Base-by-base conservation (phyloP, 1,140 invertebrate genomes). In the Drosophila lowei region DNA sequence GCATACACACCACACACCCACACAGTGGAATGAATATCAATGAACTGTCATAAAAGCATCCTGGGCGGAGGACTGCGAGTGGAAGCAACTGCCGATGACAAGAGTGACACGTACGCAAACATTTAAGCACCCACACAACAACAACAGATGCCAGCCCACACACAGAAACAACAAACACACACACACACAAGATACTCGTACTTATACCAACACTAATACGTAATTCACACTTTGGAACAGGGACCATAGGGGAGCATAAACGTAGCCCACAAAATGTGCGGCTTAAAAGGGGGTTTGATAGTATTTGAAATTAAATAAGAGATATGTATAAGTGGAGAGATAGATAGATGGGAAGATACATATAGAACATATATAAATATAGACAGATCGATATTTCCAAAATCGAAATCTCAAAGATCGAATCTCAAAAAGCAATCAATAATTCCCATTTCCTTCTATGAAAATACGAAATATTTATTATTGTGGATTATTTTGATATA, bases 71-170 rank as follows among this genome's bases (percentile, higher is more conserved):
- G 30, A 34, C 9, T 57, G 67, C 16, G 34, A 25, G 43, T 9
- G 21, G 46, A 48, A 38, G 66, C 46, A 41, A 62, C 72, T 72
- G 80, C 34, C 46, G 41, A 18, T 73, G 81, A 80, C 81, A 84
- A 57, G 53, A 52, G 58, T 88, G 83, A 88, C 83, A 88, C 83
- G 78, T 88, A 72, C 75, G 72, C 83, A 83, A 88, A 88, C 83
- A 88, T 81, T 81, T 58, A 70, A 77, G 73, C 63, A 59, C 55
- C 73, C 68, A 66, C 9, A 34, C 30, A 11, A 52, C 65, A 66
- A 72, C 76, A 74, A 75, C 65, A 72, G 60, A 68, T 57, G 50
- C 34, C 43, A 11, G 30, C 18, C 18, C 49, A 38, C 47, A 47
- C 64, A 67, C 50, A 34, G 43, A 55, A 58, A 49, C 30, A 70